Base-by-base conservation (phyloP, 2,888 invertebrate species). In the Gasteruption jaculator region DNA sequence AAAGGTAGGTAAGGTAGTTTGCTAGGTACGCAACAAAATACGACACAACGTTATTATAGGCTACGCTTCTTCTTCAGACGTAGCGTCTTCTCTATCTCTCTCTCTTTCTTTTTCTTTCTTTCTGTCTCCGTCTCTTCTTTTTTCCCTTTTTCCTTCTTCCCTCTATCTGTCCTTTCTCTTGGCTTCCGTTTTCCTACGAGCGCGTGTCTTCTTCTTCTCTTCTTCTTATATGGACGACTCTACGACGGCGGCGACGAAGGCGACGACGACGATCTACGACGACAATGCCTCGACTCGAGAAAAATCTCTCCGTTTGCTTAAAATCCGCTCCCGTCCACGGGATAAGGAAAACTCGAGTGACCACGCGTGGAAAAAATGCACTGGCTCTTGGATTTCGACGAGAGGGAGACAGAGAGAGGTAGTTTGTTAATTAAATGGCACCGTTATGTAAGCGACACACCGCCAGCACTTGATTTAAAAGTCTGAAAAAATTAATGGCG, bases 141-240 rank as follows among this genome's bases (percentile, higher is more conserved):
- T 41, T 37, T 48, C 45, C 51, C 44, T 52, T 38, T 31, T 37
- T 48, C 45, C 51, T 46, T 52, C 38, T 31, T 15, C 31, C 18
- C 31, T 31, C 31, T 15, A 8, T 12, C 15, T 15, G 16, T 29
- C 14, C 22, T 26, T 11, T 11, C 20, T 21, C 12, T 25, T 33
- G 15, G 12, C 49, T 54, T 54, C 46, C 44, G 50, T 47, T 46
- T 49, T 54, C 49, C 53, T 48, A 46, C 48, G 43, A 44, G 49
- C 48, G 47, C 49, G 47, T 53, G 52, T 46, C 51, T 56, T 48
- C 46, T 50, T 51, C 52, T 54, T 56, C 41, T 43, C 40, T 49
- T 38, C 37, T 45, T 48, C 41, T 31, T n/a, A n/a, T n/a, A n/a
- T n/a, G n/a, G n/a, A n/a, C n/a, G n/a, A n/a, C n/a, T n/a, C n/a